phyloP scores from a whole-genome alignment of 64 coral and sea anemone species.

The Astreopora myriophthalma region DNA sequence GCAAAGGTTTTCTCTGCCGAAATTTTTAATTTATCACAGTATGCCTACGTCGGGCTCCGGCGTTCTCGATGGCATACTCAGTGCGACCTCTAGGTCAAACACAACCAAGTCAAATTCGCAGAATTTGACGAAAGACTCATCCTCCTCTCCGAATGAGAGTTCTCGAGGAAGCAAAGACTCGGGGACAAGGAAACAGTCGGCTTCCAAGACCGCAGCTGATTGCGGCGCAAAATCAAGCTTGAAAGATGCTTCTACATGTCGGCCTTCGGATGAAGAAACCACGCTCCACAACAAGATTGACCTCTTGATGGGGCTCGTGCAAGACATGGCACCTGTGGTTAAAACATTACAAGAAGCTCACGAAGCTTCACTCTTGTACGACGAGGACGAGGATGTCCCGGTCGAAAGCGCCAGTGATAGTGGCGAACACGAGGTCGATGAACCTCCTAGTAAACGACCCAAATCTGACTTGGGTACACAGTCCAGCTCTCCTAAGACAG shows the following conservation, averaged over 20 bases:
- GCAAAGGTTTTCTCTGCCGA: not conserved
- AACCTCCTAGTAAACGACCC: not conserved
- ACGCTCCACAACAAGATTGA: not conserved
- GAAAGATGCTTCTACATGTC: too few species aligned
- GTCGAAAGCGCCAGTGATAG: not conserved
- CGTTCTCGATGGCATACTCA: not conserved
- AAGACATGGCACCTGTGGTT: not conserved
- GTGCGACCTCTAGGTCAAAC: not conserved
- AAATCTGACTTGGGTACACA: not conserved
- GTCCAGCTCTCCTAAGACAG: not conserved
- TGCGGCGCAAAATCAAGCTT: too few species aligned
- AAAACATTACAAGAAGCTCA: conserved; percentile 20
- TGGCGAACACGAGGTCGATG: not conserved
- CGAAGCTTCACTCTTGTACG: not conserved
- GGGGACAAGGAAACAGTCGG: not conserved
- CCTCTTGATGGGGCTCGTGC: not conserved
- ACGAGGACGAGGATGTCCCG: not conserved
- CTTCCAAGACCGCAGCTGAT: not conserved
- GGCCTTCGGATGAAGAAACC: not conserved
- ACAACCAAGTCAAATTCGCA: not conserved
- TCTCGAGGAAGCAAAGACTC: not conserved
- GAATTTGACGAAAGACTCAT: not conserved
- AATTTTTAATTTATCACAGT: not conserved
- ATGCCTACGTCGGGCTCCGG: not conserved
- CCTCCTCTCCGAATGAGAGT: not conserved